Evolutionary conservation across 2,113 vertebrate species (phyloP), one percentile per base, ranked within the genome.

Genomic region (Trematomus loennbergii): DNA sequence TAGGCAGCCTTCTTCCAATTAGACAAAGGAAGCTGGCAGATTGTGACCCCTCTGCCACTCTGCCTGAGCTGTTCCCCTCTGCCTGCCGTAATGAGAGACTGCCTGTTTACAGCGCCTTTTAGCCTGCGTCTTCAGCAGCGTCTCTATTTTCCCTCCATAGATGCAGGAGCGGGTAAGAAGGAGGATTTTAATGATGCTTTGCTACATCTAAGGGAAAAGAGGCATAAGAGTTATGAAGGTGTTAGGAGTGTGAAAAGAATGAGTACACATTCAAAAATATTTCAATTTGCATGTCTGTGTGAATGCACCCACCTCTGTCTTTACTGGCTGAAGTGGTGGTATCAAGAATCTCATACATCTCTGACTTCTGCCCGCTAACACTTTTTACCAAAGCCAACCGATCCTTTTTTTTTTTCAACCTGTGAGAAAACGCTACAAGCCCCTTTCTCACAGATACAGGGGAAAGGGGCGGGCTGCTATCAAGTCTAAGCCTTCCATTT

Each of bases 1-100:
- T 93, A 94, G 81, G 72, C 78, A 72, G 79, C 85, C 77, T 55
- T 88, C 91, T 68, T 93, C 92, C 90, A 94, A 91, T 94, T 94
- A 93, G 86, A 91, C 69, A 72, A 75, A 36, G 66, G 78, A 90
- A 87, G 89, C 78, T 83, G 90, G 79, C 89, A 92, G 90, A 88
- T 91, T 88, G 87, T 89, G 90, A 94, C 92, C 93, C 59, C 75
- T 66, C 77, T 85, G 77, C 75, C 91, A 73, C 88, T 62, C 66
- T 86, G 83, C 78, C 87, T 87, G 88, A 90, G 84, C 79, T 80
- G 74, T 59, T 85, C 87, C 84, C 83, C 52, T 77, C 64, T 46
- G 82, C 79, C 79, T 85, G 79, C 78, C 3, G 65, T 93, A 93
- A 93, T 92, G 89, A 92, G 91, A 88, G 79, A 55, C 43, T 46